These are phyloP conservation scores for Hoplias malabaricus DNA, from an alignment of 2,113 vertebrate genomes.

Conservation along the genomic window DNA sequence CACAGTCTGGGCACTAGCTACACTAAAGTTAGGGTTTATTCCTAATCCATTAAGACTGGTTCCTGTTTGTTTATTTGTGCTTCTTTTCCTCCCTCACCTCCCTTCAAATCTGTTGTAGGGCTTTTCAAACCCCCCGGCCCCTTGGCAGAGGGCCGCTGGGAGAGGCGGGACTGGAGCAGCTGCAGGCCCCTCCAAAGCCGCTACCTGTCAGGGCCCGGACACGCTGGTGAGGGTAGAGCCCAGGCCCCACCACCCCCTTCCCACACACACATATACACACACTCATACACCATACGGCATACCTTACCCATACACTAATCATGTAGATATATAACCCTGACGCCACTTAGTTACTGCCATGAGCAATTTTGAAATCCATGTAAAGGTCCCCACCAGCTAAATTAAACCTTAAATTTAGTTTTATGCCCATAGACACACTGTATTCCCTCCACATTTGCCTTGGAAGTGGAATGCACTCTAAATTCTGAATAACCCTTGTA, in stretches of 20 bases:
- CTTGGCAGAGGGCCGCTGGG: constrained; percentile 58
- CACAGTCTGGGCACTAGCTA: constrained; percentile 21
- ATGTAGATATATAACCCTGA: not conserved
- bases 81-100: constrained; percentile 42
- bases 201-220: constrained; percentile 59
- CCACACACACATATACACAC: not conserved
- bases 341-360: not conserved
- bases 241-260: constrained; percentile 16
- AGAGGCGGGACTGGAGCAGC: constrained; percentile 63
- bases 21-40: constrained; percentile 22
- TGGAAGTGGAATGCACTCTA: not conserved
- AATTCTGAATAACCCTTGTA: not conserved
- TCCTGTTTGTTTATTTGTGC: constrained; percentile 49
- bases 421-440: not conserved
- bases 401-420: not conserved
- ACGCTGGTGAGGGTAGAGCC: constrained; percentile 59
- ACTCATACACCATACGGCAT: constrained; percentile 12
- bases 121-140: constrained; percentile 56
- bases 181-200: constrained; percentile 57
- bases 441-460: not conserved
- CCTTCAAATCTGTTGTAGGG: constrained; percentile 55
- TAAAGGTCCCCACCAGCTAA: not conserved
- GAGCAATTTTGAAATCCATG: not conserved
- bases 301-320: constrained; percentile 6
- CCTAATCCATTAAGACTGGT: constrained; percentile 47